Percentiles rank a stretch among this genome's conserved stretches.
Conservation (phyloP, 2,888 invertebrate genomes). For the Tetanocera ferruginea region DNA sequence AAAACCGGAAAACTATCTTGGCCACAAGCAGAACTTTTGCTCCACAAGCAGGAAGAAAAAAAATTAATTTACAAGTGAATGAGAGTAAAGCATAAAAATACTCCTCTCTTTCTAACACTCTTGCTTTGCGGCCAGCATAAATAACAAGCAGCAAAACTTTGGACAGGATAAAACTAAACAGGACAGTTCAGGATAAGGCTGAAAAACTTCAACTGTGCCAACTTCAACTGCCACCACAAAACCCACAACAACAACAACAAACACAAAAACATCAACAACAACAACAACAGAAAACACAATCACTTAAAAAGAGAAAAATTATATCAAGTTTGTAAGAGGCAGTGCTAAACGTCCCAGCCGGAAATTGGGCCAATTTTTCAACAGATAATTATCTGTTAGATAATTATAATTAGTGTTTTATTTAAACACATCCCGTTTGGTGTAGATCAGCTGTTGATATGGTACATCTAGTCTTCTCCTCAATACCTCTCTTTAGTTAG, state of each 20-base stretch:
- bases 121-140: constrained; percentile 10
- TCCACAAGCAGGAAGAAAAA: neutral
- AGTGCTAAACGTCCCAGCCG: no score
- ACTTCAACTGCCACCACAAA: neutral
- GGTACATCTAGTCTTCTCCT: no score
- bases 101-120: neutral
- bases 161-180: neutral
- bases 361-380: no score
- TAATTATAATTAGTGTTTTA: no score
- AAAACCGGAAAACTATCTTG: no score
- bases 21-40: neutral
- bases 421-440: no score
- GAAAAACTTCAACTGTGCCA: constrained; percentile 8
- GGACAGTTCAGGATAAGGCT: constrained; percentile 7
- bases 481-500: no score
- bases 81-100: neutral
- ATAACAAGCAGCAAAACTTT: constrained; percentile 20
- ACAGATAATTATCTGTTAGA: no score
- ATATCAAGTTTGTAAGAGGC: no score
- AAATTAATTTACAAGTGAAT: constrained; percentile 6
- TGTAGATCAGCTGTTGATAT: no score
- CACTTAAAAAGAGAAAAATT: neutral
- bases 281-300: constrained; percentile 22
- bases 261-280: neutral
- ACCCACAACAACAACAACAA: constrained; percentile 28